These are phyloP conservation scores for Physocephala rufipes DNA, from an alignment of 2,888 invertebrate genomes.

Conservation along the genomic window DNA sequence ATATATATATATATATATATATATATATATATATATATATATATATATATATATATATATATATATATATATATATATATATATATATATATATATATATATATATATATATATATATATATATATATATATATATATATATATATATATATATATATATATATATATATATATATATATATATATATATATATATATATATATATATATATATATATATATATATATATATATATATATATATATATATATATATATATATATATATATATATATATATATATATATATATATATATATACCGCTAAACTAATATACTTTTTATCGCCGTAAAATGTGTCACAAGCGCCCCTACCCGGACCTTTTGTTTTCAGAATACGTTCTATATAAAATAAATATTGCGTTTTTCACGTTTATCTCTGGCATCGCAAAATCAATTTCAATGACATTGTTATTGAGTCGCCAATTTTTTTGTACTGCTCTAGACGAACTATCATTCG, in stretches of 20 bases:
- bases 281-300: background rate
- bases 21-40: conserved; percentile 1
- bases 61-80: conserved; percentile 1
- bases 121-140: conserved; percentile 1
- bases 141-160: conserved; percentile 1
- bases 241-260: conserved; percentile 1
- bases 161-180: conserved; percentile 1
- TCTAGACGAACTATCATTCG: no score
- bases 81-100: conserved; percentile 1
- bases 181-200: conserved; percentile 1
- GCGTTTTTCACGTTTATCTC: no score
- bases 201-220: conserved; percentile 1
- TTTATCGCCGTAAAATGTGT: no score
- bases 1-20: conserved; percentile 1
- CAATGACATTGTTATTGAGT: no score
- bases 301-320: no score
- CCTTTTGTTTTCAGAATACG: no score
- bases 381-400: no score
- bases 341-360: no score
- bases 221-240: conserved; percentile 1
- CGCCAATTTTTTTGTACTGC: no score
- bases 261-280: conserved; percentile 1
- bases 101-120: conserved; percentile 1
- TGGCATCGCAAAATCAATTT: no score
- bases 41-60: conserved; percentile 1